Conservation (phyloP, 2,888 invertebrate genomes). For the Maniola hyperantus region DNA sequence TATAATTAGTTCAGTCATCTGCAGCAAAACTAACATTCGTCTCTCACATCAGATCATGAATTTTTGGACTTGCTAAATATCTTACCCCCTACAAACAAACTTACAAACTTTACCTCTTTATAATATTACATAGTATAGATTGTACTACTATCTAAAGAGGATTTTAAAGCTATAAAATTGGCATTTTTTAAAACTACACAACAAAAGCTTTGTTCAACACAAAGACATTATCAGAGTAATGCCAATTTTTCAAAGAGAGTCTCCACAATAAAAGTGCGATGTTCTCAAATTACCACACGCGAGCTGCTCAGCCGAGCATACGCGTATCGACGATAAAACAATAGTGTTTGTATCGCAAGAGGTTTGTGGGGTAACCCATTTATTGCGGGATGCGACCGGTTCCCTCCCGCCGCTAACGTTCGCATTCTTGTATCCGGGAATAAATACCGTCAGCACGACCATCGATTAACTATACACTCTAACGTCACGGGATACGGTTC, state of each 20-base stretch:
- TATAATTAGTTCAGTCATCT: too few relatives aligned
- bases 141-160: too few relatives aligned
- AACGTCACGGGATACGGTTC: constrained; percentile 45
- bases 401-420: constrained; percentile 47
- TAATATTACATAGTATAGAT: too few relatives aligned
- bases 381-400: constrained; percentile 71
- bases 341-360: constrained; percentile 71
- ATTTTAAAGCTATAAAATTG: not conserved
- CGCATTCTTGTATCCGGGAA: constrained; percentile 72
- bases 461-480: constrained; percentile 43
- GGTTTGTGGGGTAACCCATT: constrained; percentile 82
- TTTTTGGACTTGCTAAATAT: too few relatives aligned
- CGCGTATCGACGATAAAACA: constrained; percentile 37
- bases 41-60: too few relatives aligned
- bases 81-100: too few relatives aligned
- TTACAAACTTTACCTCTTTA: too few relatives aligned
- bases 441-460: constrained; percentile 46
- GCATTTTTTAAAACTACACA: not conserved
- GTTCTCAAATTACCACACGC: constrained; percentile 10
- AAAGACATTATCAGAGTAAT: not conserved
- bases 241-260: constrained; percentile 2
- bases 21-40: too few relatives aligned
- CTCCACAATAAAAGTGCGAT: constrained; percentile 7
- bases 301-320: not conserved
- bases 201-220: not conserved